Conservation (phyloP, 2,888 invertebrate species). For the Cerastis rubricosa region DNA sequence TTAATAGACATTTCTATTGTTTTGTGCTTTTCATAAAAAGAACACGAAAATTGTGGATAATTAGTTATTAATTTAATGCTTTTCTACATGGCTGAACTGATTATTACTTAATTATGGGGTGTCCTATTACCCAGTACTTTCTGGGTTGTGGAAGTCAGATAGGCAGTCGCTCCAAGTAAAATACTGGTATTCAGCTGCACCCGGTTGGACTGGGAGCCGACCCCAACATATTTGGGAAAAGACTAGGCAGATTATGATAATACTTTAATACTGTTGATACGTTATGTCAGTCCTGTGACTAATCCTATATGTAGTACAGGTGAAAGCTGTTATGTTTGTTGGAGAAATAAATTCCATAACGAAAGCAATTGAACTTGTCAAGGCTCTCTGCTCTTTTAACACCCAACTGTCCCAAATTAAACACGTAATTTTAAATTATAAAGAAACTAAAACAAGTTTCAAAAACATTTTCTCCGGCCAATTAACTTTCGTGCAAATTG, state of each 20-base stretch:
- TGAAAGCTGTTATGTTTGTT: neutral
- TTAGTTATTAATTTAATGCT: neutral
- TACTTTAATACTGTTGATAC: neutral
- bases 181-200: neutral
- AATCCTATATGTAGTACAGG: neutral
- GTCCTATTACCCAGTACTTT: neutral
- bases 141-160: neutral
- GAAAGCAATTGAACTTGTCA: neutral
- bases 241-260: neutral
- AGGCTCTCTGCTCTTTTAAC: neutral
- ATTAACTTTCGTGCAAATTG: conserved; percentile 41
- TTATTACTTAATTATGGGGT: neutral
- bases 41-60: neutral
- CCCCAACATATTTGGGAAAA: neutral
- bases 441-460: neutral
- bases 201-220: neutral
- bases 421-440: neutral
- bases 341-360: neutral
- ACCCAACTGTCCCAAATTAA: neutral
- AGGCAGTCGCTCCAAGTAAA: neutral
- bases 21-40: neutral
- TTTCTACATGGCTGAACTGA: no score
- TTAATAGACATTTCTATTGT: neutral
- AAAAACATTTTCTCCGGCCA: conserved; percentile 16
- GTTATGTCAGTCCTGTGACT: no score